Conservation (phyloP, 2,113 vertebrate species). For the Dunckerocampus dactyliophorus region DNA sequence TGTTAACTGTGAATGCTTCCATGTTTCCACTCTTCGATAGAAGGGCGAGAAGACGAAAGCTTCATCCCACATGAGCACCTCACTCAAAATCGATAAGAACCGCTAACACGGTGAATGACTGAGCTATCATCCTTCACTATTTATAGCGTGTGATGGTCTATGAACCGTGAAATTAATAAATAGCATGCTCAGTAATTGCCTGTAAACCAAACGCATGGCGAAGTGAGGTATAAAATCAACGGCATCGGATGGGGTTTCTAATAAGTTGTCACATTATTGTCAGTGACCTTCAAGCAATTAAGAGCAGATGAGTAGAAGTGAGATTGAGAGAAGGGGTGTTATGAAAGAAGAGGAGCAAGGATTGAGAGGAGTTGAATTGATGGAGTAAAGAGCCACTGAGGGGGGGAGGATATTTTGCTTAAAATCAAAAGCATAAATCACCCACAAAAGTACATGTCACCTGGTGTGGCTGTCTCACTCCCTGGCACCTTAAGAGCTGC, state of each 20-base stretch:
- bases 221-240: constrained; percentile 68
- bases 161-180: constrained; percentile 81
- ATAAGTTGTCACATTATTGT: constrained; percentile 78
- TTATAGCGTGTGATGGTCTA: constrained; percentile 72
- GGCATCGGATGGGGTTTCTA: constrained; percentile 71
- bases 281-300: constrained; percentile 80
- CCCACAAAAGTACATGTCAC: no score
- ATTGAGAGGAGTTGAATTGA: constrained; percentile 50
- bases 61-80: constrained; percentile 49
- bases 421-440: not conserved
- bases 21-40: constrained; percentile 10
- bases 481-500: no score
- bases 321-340: constrained; percentile 8
- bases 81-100: constrained; percentile 65
- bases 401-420: constrained; percentile 18
- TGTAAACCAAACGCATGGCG: constrained; percentile 68
- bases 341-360: constrained; percentile 28
- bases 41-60: constrained; percentile 40
- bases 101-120: constrained; percentile 64
- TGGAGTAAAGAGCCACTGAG: constrained; percentile 22
- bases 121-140: constrained; percentile 71
- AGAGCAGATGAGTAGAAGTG: constrained; percentile 46
- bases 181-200: constrained; percentile 76
- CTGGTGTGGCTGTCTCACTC: no score
- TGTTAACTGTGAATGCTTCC: not conserved